Percentiles rank a stretch among this genome's conserved stretches.
Evolutionary conservation across 2,113 vertebrate species (phyloP).

Genomic region (Synchiropus splendidus): DNA sequence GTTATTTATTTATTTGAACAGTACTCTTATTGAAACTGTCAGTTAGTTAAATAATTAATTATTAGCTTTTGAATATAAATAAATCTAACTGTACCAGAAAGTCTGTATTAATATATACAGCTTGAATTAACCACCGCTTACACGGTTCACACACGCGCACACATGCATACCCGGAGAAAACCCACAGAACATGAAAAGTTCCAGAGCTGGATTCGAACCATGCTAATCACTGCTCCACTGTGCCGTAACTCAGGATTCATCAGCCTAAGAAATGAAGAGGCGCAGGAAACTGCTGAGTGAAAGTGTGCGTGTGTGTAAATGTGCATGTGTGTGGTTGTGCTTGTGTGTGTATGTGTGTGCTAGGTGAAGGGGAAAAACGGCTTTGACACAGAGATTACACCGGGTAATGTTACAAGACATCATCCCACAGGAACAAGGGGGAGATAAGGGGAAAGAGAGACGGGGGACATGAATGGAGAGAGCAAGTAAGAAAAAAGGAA

Average conservation of each 20-base stretch:
- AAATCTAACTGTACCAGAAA: not conserved
- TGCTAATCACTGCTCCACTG: too few species aligned
- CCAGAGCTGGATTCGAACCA: too few species aligned
- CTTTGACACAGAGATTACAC: constrained; percentile 99
- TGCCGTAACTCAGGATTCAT: too few species aligned
- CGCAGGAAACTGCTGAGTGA: constrained; percentile 14
- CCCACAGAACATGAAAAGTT: too few species aligned
- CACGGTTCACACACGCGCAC: too few species aligned
- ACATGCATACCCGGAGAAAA: too few species aligned
- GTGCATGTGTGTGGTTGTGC: constrained; percentile 31
- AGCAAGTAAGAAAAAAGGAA: constrained; percentile 27
- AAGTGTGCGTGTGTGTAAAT: constrained; percentile 24
- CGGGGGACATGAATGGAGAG: constrained; percentile 44
- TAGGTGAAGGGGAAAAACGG: constrained; percentile 93
- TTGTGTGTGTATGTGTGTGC: constrained; percentile 55
- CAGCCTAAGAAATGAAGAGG: not conserved
- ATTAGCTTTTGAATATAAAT: too few species aligned
- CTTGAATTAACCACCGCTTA: too few species aligned
- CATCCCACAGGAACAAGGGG: constrained; percentile 82
- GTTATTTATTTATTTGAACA: too few species aligned
- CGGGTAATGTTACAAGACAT: constrained; percentile 95
- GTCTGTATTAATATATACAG: too few species aligned
- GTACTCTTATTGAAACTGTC: too few species aligned
- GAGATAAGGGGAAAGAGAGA: constrained; percentile 20
- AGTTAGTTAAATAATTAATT: too few species aligned